Base-by-base conservation (phyloP, 2,797 vertebrate genomes). In the Alectoris magna region DNA sequence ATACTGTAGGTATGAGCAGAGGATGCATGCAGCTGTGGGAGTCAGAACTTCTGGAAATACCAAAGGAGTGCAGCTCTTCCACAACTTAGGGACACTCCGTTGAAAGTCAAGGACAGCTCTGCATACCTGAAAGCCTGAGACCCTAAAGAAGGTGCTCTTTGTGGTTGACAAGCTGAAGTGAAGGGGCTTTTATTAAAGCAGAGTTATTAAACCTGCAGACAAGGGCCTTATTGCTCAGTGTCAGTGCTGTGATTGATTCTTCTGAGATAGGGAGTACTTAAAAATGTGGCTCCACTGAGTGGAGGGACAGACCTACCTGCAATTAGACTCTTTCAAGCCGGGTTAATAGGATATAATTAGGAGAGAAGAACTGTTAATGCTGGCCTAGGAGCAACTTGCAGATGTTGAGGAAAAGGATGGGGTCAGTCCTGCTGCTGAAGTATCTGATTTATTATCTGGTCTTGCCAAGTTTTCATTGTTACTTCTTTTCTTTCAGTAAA, bases 21-120 rank as follows among this genome's bases (percentile, higher is more conserved):
- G 23, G 62, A 84, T 0, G 2, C 12, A 8, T 0, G 3, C 11
- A 9, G 1, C 23, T 67, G 43, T 71, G 41, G 58, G 64, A 75
- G 14, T 38, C 41, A 89, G 72, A 79, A 1, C 44, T 48, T 9
- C 10, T 78, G 22, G 27, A 36, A 87, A 84, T 68, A 53, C 9
- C 24, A 53, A 69, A 71, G 18, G 36, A 84, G 22, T 1, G 1
- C 6, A 69, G 5, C 34, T 53, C 34, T 84, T 24, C 18, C 49
- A 41, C 48, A n/a, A 10, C 18, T 75, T 48, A 64, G 41, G 48
- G 55, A 19, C 9, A 63, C 6, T 29, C 0, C 26, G 41, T 89
- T 70, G 14, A 46, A 75, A 59, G 14, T 55, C 5, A 23, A 10
- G 26, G 3, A 23, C 29, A 81, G 48, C 49, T 81, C 21, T 78